Percentiles rank a stretch among this genome's conserved stretches.
phyloP scores from a whole-genome alignment of 2,888 invertebrate genomes.

The Ceramica pisi region DNA sequence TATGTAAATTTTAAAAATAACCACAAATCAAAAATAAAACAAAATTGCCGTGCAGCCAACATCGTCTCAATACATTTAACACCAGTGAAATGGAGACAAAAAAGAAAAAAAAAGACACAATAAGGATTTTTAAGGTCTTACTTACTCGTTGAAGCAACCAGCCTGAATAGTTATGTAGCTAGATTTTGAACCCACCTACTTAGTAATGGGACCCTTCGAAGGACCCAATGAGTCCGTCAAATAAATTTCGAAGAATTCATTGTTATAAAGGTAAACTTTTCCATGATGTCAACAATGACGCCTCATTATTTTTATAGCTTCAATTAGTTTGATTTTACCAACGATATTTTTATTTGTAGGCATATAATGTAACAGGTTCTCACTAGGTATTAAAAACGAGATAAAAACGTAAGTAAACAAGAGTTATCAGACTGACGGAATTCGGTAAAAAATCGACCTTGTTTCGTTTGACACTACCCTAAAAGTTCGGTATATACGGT shows the following conservation, averaged over 20 bases:
- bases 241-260: neutral
- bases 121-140: too few species aligned
- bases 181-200: neutral
- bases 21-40: too few species aligned
- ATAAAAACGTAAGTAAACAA: conserved; percentile 47
- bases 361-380: conserved; percentile 29
- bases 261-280: conserved; percentile 11
- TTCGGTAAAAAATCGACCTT: conserved; percentile 18
- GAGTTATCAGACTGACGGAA: conserved; percentile 14
- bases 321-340: conserved; percentile 11
- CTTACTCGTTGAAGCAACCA: too few species aligned
- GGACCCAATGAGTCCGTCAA: neutral
- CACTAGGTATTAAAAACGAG: conserved; percentile 9
- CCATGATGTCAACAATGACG: conserved; percentile 12
- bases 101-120: too few species aligned
- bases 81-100: too few species aligned
- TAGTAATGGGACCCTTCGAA: neutral
- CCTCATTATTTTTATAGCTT: neutral
- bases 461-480: conserved; percentile 21
- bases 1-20: too few species aligned
- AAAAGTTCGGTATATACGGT: conserved; percentile 33
- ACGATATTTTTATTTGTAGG: conserved; percentile 7
- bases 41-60: too few species aligned
- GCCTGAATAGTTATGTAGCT: neutral
- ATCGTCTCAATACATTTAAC: too few species aligned